Percentiles rank a stretch among this genome's conserved stretches.
Conservation (phyloP, 2,888 invertebrate species). For the Tenthredo notha region DNA sequence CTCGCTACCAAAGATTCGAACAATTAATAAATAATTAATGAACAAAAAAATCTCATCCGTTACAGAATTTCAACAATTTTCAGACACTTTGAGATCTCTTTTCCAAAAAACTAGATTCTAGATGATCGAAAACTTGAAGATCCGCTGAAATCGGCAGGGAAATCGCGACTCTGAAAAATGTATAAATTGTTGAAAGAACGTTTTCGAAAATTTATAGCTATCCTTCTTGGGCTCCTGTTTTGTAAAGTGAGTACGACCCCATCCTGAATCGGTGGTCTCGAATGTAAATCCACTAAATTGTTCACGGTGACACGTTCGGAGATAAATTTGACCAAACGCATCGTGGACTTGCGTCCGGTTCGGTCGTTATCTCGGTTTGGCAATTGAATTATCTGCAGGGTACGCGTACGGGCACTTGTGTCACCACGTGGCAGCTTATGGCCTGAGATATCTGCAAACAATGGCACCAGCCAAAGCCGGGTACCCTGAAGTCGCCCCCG, state of each 20-base stretch:
- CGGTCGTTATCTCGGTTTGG: constrained; percentile 45
- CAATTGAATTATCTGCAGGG: constrained; percentile 52
- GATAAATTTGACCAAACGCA: constrained; percentile 43
- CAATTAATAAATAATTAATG: background rate
- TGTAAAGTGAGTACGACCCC: background rate
- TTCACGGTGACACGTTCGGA: constrained; percentile 44
- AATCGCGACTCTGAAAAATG: background rate
- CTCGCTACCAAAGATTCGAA: background rate
- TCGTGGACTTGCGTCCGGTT: constrained; percentile 45
- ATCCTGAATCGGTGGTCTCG: constrained; percentile 32
- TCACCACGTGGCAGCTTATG: constrained; percentile 65
- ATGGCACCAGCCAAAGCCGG: constrained; percentile 58
- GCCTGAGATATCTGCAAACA: constrained; percentile 66
- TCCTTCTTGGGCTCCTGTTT: background rate
- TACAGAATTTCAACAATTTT: too few species aligned
- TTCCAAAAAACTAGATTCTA: too few species aligned
- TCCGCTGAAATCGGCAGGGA: too few species aligned
- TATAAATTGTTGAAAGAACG: background rate
- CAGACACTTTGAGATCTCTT: too few species aligned
- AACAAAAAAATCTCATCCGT: too few species aligned
- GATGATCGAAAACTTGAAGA: too few species aligned
- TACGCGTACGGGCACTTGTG: constrained; percentile 37
- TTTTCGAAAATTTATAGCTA: background rate
- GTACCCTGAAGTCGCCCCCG: constrained; percentile 26
- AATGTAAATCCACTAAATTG: constrained; percentile 6